Base-by-base conservation (phyloP, 2,797 vertebrate species). In the Cyprinella venusta region DNA sequence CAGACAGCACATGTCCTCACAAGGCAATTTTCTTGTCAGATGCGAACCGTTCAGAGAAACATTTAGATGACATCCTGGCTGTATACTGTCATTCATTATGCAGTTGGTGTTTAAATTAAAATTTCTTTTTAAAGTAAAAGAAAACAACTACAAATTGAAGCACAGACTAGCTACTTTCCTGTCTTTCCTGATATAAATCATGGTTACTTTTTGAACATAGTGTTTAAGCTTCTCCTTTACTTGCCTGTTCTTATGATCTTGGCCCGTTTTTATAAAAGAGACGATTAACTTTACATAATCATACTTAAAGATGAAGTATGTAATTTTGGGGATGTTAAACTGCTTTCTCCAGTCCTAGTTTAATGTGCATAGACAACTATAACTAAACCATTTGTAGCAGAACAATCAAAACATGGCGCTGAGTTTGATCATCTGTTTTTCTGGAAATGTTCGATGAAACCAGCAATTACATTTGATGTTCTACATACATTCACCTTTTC, bases 1-100 rank as follows among this genome's bases (percentile, higher is more conserved):
- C 67, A 72, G 77, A 75, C 76, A 67, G 69, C 61, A 80, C 74
- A 48, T 36, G 64, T 83, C 74, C 74, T 61, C 74, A 33, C 81
- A 67, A 61, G 81, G 81, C 74, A 80, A 80, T 84, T 79, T 84
- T 84, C 83, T 52, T 84, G 76, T 84, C 83, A 80, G 68, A 59
- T 74, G 42, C 26, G 19, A 84, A 61, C 21, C 33, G 12, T 76
- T 65, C 59, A 42, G 33, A 82, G 63, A 69, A 69, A 50, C 52
- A 77, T 83, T 77, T 69, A 77, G 64, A 77, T 70, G 81, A 63
- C 81, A 83, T 61, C 61, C 63, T 81, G 64, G 74, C 80, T 81
- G 71, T 63, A 82, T 77, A 52, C 77, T 77, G 65, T 83, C 81
- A 77, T 83, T 83, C 65, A 70, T 83, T 77, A 77, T 83, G 50